Conservation (phyloP, 1,140 invertebrate genomes). For the Leptoteleia sp. region DNA sequence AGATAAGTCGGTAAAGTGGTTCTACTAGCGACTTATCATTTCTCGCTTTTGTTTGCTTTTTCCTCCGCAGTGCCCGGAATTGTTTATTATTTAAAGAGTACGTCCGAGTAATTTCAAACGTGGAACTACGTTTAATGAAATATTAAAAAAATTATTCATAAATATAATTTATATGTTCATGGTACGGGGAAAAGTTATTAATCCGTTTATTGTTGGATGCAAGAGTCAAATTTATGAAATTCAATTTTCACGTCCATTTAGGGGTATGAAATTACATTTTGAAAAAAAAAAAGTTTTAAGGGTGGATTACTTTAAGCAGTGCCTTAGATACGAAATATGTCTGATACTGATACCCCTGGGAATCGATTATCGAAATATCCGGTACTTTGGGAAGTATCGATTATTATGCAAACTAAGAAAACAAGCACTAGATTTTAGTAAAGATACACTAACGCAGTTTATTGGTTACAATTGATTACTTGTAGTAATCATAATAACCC, state of each 20-base stretch:
- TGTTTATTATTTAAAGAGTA: no score
- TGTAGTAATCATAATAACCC: slow-evolving; percentile 14
- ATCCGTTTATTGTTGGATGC: no score
- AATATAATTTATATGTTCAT: no score
- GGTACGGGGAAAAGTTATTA: no score
- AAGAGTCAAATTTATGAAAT: slow-evolving; percentile 4
- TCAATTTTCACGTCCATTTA: slow-evolving; percentile 10
- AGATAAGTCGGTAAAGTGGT: neutral
- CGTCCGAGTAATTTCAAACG: no score
- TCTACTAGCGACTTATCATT: neutral
- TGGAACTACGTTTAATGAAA: no score
- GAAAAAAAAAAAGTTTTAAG: slow-evolving; percentile 1
- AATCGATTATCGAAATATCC: slow-evolving; percentile 52
- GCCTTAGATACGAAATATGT: slow-evolving; percentile 28
- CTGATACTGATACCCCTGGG: slow-evolving; percentile 27
- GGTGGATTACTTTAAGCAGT: slow-evolving; percentile 9
- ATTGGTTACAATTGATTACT: slow-evolving; percentile 19
- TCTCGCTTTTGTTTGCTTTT: slow-evolving; percentile 1
- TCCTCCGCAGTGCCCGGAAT: no score
- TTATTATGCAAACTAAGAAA: slow-evolving; percentile 51
- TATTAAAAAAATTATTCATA: no score
- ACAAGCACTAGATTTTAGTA: slow-evolving; percentile 18
- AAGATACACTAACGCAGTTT: slow-evolving; percentile 24
- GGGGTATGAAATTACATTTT: slow-evolving; percentile 14
- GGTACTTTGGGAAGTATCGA: slow-evolving; percentile 46